Evolutionary conservation across 2,797 vertebrate species (phyloP).

Genomic region (Holocentrus rufus): DNA sequence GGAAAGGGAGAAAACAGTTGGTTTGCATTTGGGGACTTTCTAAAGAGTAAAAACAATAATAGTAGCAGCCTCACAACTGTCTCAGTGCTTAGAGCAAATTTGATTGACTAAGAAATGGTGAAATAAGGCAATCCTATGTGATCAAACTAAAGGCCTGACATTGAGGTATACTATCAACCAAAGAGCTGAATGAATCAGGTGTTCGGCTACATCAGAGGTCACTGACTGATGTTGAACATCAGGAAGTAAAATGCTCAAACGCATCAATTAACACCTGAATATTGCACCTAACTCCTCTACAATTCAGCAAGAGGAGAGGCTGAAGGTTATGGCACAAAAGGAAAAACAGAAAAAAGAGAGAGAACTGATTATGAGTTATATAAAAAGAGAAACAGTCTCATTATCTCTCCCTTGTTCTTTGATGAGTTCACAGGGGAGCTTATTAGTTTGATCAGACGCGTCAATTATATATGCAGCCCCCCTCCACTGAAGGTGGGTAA

Average conservation of each 20-base stretch:
- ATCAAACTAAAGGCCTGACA: neutral
- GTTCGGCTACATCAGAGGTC: constrained; percentile 6
- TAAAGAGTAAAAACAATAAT: too few relatives aligned
- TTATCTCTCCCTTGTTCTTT: constrained; percentile 77
- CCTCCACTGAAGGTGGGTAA: constrained; percentile 39
- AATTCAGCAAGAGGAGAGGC: constrained; percentile 13
- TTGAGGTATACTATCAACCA: constrained; percentile 7
- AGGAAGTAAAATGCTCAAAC: constrained; percentile 2
- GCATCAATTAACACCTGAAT: constrained; percentile 12
- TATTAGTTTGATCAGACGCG: constrained; percentile 77
- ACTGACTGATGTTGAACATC: constrained; percentile 10
- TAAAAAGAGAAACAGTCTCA: constrained; percentile 74
- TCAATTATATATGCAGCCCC: constrained; percentile 72
- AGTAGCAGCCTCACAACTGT: too few relatives aligned
- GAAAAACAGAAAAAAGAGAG: constrained; percentile 4
- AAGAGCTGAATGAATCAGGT: neutral
- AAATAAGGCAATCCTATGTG: too few relatives aligned
- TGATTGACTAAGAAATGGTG: too few relatives aligned
- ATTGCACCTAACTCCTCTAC: constrained; percentile 1
- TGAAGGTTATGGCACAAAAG: constrained; percentile 56
- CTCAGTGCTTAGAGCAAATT: too few relatives aligned
- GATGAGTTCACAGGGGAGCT: constrained; percentile 81
- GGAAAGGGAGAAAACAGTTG: too few relatives aligned
- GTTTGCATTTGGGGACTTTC: too few relatives aligned
- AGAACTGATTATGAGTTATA: constrained; percentile 72